Percentiles rank a stretch among this genome's conserved stretches.
phyloP scores from a whole-genome alignment of 1,140 invertebrate species.

The Conus ventricosus region DNA sequence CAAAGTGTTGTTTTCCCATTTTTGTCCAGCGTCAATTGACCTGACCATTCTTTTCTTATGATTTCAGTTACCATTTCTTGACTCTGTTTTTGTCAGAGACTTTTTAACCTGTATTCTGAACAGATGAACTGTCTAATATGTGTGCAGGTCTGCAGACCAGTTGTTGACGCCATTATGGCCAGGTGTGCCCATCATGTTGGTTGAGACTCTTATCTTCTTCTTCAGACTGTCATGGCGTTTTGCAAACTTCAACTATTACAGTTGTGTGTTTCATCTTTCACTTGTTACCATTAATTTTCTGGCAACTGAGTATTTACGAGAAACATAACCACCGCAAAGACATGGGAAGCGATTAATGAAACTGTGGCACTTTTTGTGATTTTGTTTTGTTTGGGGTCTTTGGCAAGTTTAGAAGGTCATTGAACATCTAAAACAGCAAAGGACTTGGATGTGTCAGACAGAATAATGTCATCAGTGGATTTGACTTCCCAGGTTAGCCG shows the following conservation, averaged over 20 bases:
- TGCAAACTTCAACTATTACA: background rate
- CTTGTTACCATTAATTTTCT: background rate
- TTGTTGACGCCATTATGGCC: background rate
- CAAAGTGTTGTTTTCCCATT: no score
- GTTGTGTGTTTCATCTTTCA: background rate
- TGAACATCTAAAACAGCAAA: background rate
- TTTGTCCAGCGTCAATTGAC: no score
- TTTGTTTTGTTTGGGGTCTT: background rate
- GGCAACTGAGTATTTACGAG: background rate
- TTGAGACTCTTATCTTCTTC: constrained; percentile 15
- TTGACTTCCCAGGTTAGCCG: constrained; percentile 45
- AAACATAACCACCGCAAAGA: background rate
- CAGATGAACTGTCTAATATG: background rate
- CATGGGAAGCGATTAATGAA: background rate
- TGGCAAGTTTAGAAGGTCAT: background rate
- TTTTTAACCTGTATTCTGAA: background rate
- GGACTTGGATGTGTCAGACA: background rate
- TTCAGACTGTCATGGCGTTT: constrained; percentile 10
- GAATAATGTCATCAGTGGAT: background rate
- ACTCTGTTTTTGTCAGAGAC: background rate
- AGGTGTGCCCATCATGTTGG: background rate
- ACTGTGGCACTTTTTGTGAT: background rate
- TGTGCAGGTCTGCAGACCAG: background rate
- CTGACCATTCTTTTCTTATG: no score
- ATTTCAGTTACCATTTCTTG: background rate